Conservation (phyloP, 2,888 invertebrate species). For the Trachelus stipa region DNA sequence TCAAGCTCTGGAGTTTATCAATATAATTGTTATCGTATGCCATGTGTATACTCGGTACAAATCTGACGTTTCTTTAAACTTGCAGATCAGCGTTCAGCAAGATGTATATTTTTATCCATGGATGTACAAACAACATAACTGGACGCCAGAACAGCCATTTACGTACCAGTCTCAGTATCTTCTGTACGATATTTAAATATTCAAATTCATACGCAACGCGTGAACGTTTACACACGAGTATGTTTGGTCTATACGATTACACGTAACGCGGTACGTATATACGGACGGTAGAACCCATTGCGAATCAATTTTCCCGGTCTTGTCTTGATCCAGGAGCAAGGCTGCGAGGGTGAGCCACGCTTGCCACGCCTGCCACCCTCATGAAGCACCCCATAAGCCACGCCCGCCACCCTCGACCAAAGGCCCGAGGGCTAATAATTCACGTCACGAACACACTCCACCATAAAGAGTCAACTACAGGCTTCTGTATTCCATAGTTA, state of each 20-base stretch:
- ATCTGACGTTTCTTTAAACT: background rate
- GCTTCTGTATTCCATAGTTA: conserved; percentile 33
- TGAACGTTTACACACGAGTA: background rate
- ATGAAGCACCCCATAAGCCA: conserved; percentile 43
- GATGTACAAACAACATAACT: background rate
- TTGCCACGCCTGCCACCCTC: conserved; percentile 57
- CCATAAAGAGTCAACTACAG: conserved; percentile 62
- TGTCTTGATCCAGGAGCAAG: conserved; percentile 6
- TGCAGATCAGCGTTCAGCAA: background rate
- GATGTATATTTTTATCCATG: background rate
- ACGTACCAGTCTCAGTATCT: background rate
- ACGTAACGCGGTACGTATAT: background rate
- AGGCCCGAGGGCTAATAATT: conserved; percentile 60
- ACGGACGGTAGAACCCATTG: conserved; percentile 12
- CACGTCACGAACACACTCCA: conserved; percentile 63
- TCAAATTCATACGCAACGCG: background rate
- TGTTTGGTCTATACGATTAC: background rate
- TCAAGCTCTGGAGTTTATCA: too few relatives aligned
- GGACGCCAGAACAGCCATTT: background rate
- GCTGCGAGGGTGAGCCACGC: conserved; percentile 46
- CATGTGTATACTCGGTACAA: background rate
- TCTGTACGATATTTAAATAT: background rate
- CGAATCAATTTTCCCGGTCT: conserved; percentile 22
- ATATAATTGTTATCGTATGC: background rate
- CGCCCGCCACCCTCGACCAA: conserved; percentile 46